Base-by-base conservation (phyloP, 1,140 invertebrate species). In the Neodiprion virginianus region DNA sequence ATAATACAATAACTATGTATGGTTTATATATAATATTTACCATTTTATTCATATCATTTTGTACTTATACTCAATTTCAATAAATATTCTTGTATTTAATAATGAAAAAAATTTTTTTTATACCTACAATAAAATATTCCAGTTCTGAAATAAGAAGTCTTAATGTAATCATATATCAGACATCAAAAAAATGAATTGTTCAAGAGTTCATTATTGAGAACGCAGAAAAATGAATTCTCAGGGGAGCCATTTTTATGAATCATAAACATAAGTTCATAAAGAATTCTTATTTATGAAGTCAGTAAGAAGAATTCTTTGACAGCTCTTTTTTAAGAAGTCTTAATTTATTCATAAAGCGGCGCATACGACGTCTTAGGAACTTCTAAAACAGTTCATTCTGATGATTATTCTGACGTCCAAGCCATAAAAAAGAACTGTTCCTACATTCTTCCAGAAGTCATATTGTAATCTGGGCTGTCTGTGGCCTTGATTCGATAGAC, bases 401-500 rank as follows among this genome's bases (percentile, higher is more conserved):
- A 70, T 70, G 10, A 5, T 5, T n/a, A 70, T 70, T 70, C 40
- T 70, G 69, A 70, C 69, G 69, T 70, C 69, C 0, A 70, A 70
- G 48, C n/a, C 69, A 11, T 48, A 47, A 47, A 70, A 47, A 1
- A 70, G 69, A 70, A 70, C 69, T 70, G 11, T 70, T 47, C 48
- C 69, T 11, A n/a, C 48, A 70, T 47, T 70, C 69, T 70, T 70
- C 7, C 69, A 23, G 69, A 70, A 70, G 69, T 70, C 69, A 70
- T 12, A 9, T 48, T 70, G 69, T 48, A 47, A 70, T 28, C 69
- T 70, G 69, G 69, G 69, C 50, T 53, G 50, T 53, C 50, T 53
- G 50, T 53, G 50, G 50, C 50, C 50, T 14, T 53, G 50, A 9
- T 53, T 53, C 9, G 50, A 53, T 14, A 53, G 50, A 10, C 14